phyloP scores from a whole-genome alignment of 2,797 vertebrate species.

The Karalla daura region DNA sequence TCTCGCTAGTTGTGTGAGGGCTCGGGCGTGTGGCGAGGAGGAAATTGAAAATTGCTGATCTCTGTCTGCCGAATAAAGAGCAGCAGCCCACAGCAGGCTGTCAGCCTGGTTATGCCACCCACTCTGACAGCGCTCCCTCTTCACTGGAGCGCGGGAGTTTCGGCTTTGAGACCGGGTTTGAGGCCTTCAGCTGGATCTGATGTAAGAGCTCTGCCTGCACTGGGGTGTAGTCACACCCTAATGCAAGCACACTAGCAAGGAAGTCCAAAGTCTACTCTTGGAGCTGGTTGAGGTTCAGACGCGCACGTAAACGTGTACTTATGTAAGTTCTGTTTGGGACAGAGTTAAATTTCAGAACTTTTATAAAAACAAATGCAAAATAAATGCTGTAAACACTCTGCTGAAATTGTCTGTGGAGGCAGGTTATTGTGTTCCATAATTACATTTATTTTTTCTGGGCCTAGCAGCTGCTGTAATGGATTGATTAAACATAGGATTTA shows the following conservation, averaged over 20 bases:
- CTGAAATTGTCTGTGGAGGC: not conserved
- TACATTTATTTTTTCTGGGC: too few relatives aligned
- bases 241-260: constrained; percentile 6
- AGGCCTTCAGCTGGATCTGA: constrained; percentile 56
- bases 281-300: constrained; percentile 13
- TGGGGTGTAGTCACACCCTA: constrained; percentile 11
- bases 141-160: constrained; percentile 41
- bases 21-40: constrained; percentile 57
- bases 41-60: constrained; percentile 74
- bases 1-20: constrained; percentile 55
- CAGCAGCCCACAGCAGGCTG: constrained; percentile 68
- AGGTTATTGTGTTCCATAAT: not conserved
- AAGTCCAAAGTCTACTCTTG: not conserved
- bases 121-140: constrained; percentile 65
- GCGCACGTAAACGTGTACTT: constrained; percentile 1
- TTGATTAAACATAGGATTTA: not conserved
- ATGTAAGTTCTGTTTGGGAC: not conserved
- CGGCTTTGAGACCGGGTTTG: constrained; percentile 33
- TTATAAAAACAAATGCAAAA: constrained; percentile 1
- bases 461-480: too few relatives aligned
- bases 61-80: constrained; percentile 67
- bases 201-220: constrained; percentile 38
- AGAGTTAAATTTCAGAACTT: constrained; percentile 5
- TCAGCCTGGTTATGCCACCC: constrained; percentile 68
- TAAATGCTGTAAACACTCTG: not conserved